Evolutionary conservation across 2,888 invertebrate species (phyloP).

Genomic region (Strigamia crassipes): DNA sequence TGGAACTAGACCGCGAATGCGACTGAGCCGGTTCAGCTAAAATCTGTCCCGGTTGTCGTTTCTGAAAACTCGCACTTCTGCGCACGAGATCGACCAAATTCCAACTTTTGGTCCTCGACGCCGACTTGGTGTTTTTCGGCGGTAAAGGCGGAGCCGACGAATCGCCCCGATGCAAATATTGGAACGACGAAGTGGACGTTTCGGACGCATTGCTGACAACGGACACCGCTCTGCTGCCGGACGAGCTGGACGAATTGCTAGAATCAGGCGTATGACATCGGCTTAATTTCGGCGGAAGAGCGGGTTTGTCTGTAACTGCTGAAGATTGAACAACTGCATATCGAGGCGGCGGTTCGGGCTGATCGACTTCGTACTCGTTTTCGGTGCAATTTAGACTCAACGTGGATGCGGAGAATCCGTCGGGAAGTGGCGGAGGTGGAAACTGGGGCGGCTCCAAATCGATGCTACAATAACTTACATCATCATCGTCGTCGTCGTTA

Average conservation of each 20-base stretch:
- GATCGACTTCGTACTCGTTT: not conserved
- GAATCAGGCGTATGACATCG: not conserved
- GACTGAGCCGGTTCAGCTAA: not conserved
- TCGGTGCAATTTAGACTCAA: not conserved
- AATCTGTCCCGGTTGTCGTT: not conserved
- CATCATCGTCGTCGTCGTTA: not conserved
- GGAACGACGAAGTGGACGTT: not conserved
- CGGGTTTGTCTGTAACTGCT: not conserved
- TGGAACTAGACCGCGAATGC: not conserved
- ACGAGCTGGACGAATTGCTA: not conserved
- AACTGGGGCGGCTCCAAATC: conserved; percentile 43
- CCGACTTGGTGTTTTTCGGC: not conserved
- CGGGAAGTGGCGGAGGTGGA: conserved; percentile 46
- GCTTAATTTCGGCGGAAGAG: conserved; percentile 22
- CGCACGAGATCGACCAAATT: conserved; percentile 25
- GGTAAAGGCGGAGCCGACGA: not conserved
- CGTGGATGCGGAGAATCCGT: conserved; percentile 20
- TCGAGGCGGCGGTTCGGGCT: not conserved
- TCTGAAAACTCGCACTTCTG: not conserved
- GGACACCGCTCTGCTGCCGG: not conserved
- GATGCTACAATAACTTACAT: conserved; percentile 17
- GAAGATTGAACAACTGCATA: not conserved
- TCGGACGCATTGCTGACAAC: not conserved
- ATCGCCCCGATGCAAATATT: not conserved
- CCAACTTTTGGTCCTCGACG: conserved; percentile 29